Evolutionary conservation across 2,888 invertebrate genomes (phyloP).

Genomic region (Urechis unicinctus): DNA sequence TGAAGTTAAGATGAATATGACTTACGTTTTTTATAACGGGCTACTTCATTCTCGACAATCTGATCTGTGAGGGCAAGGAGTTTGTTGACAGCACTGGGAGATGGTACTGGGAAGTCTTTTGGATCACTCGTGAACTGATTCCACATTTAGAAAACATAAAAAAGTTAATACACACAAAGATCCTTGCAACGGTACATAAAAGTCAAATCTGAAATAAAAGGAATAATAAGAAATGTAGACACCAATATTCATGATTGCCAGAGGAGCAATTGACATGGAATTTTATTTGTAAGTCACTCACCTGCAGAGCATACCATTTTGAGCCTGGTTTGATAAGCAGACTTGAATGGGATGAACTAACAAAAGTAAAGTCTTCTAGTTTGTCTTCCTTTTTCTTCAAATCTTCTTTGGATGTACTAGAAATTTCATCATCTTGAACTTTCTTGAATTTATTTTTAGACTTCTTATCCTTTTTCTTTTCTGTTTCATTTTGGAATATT

Average conservation of each 20-base stretch:
- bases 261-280: too few relatives aligned
- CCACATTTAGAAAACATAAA: too few relatives aligned
- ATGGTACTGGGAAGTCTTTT: too few relatives aligned
- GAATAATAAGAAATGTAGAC: not conserved
- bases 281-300: too few relatives aligned
- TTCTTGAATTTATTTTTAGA: conserved; percentile 29
- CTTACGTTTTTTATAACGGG: conserved; percentile 34
- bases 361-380: not conserved
- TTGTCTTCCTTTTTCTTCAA: not conserved
- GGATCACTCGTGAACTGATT: too few relatives aligned
- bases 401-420: conserved; percentile 5
- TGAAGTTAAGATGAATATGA: too few relatives aligned
- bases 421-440: conserved; percentile 15
- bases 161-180: too few relatives aligned
- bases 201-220: conserved; percentile 15
- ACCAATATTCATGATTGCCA: too few relatives aligned
- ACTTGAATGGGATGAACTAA: too few relatives aligned
- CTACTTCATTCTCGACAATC: conserved; percentile 35
- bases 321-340: conserved; percentile 35
- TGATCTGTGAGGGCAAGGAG: too few relatives aligned
- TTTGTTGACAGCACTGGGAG: too few relatives aligned
- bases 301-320: conserved; percentile 30
- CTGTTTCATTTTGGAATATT: conserved; percentile 15
- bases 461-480: conserved; percentile 25
- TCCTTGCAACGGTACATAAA: too few relatives aligned